These are phyloP conservation scores for Tokudaia muenninki DNA, from an alignment of 2,797 vertebrate species.

Conservation along the genomic window DNA sequence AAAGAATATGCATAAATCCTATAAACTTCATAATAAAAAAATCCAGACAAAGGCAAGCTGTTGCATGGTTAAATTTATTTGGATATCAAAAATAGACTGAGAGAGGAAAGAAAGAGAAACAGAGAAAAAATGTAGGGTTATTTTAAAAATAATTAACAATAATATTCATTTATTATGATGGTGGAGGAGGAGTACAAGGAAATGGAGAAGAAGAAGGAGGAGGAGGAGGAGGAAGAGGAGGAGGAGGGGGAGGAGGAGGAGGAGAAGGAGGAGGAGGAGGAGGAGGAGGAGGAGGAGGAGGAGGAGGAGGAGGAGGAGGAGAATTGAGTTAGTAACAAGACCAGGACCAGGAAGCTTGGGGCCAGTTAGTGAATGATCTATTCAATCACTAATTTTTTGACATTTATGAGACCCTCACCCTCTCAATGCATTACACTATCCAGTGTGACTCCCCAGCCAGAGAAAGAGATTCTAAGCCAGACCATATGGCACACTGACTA, in stretches of 20 bases:
- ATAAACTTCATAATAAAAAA: neutral
- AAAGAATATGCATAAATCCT: neutral
- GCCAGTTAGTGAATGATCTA: too few species aligned
- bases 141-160: neutral
- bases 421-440: neutral
- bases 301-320: too few species aligned
- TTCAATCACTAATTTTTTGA: neutral
- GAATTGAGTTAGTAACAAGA: too few species aligned
- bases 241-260: too few species aligned
- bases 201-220: too few species aligned
- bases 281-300: too few species aligned
- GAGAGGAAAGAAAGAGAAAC: neutral
- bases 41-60: neutral
- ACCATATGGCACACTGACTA: neutral
- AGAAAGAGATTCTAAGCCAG: neutral
- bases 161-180: neutral
- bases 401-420: neutral
- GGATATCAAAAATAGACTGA: neutral
- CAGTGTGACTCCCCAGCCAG: too few species aligned
- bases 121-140: neutral
- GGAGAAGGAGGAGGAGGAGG: too few species aligned
- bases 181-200: neutral
- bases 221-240: too few species aligned
- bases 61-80: neutral
- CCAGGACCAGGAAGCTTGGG: too few species aligned